phyloP scores from a whole-genome alignment of 2,113 vertebrate species.

The Syrrhaptes paradoxus region DNA sequence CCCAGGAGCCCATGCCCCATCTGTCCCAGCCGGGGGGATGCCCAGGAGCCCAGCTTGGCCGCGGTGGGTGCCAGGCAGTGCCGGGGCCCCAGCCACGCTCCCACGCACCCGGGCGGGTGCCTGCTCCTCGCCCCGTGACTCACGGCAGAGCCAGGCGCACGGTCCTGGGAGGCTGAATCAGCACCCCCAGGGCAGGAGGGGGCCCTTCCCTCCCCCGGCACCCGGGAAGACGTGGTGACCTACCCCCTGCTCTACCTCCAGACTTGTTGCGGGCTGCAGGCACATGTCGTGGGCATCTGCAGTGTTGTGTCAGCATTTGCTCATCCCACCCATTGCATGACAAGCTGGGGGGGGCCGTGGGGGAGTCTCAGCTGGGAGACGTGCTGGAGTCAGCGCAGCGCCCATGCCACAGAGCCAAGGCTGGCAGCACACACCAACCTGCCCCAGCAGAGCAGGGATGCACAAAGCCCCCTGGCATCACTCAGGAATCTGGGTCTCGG shows the following conservation, averaged over 20 bases:
- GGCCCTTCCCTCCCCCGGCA: not conserved
- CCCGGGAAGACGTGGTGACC: not conserved
- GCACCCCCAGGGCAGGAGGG: not conserved
- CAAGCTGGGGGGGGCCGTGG: rapidly evolving
- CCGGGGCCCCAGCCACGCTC: not conserved
- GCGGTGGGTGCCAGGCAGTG: not conserved
- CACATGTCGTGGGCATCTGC: not conserved
- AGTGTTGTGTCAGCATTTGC: not conserved
- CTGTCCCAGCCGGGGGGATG: not conserved
- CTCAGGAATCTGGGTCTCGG: rapidly evolving
- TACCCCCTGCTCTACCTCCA: not conserved
- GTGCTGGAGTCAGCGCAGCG: rapidly evolving
- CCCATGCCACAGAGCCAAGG: rapidly evolving
- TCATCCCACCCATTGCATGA: not conserved
- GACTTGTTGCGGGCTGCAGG: not conserved
- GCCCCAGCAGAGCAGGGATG: not conserved
- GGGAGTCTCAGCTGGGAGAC: rapidly evolving
- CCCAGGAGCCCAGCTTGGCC: not conserved
- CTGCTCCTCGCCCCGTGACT: not conserved
- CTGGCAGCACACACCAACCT: rapidly evolving
- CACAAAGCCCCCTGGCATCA: not conserved
- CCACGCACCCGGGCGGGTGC: not conserved
- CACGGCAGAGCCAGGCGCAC: rapidly evolving
- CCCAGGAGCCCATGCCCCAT: not conserved
- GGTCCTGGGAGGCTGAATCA: not conserved